These are phyloP conservation scores for Cyprinodon diabolis DNA, from an alignment of 2,797 vertebrate species.

Conservation along the genomic window DNA sequence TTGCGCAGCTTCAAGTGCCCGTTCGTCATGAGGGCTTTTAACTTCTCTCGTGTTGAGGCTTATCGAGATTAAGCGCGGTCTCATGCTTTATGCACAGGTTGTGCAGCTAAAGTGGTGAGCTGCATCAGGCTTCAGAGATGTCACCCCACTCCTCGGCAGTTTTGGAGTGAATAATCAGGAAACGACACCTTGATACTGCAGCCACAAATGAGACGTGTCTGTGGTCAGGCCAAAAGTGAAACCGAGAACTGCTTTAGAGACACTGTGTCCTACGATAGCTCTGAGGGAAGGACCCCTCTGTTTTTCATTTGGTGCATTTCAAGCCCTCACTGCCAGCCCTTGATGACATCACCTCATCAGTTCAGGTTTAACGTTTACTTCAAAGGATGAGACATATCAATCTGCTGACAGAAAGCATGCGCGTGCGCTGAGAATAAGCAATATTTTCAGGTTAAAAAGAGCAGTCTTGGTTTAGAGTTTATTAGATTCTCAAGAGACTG, in stretches of 20 bases:
- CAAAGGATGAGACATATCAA: constrained; percentile 62
- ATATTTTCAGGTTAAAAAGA: constrained; percentile 67
- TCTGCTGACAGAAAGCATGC: constrained; percentile 23
- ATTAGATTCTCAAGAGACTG: constrained; percentile 78
- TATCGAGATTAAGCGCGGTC: constrained; percentile 56
- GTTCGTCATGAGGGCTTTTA: constrained; percentile 36
- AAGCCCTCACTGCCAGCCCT: constrained; percentile 60
- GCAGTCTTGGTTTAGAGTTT: constrained; percentile 75
- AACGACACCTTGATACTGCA: constrained; percentile 76
- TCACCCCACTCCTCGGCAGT: constrained; percentile 65
- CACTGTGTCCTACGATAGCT: constrained; percentile 65
- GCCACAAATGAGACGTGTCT: constrained; percentile 76
- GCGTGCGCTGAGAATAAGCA: constrained; percentile 59
- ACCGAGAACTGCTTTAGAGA: constrained; percentile 71
- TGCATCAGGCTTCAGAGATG: constrained; percentile 60
- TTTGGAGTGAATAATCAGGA: constrained; percentile 82
- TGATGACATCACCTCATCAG: constrained; percentile 67
- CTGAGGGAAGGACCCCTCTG: constrained; percentile 58
- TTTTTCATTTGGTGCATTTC: constrained; percentile 73
- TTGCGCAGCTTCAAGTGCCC: constrained; percentile 26
- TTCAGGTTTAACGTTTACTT: constrained; percentile 66
- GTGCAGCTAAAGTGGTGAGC: constrained; percentile 59
- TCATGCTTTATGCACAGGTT: constrained; percentile 56
- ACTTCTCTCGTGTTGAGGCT: constrained; percentile 37
- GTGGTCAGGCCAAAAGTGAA: constrained; percentile 75